Percentiles rank a stretch among this genome's conserved stretches.
Conservation (phyloP, 2,888 invertebrate species). For the Anthrax anthrax region DNA sequence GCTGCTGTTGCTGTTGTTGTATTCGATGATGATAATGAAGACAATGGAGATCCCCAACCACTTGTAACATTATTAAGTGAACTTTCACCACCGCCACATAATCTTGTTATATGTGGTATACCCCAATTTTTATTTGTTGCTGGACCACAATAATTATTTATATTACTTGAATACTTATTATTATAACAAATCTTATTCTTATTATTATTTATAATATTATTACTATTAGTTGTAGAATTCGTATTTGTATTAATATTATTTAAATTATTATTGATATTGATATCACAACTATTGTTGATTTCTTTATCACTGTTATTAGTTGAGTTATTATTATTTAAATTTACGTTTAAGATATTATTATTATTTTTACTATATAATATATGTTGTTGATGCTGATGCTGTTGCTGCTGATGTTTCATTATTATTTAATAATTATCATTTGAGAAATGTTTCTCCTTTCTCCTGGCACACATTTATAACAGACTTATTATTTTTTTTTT, state of each 20-base stretch:
- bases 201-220: neutral
- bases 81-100: slow-evolving; percentile 68
- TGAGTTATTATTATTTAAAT: neutral
- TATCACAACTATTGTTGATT: slow-evolving; percentile 7
- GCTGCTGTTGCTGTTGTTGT: slow-evolving; percentile 1
- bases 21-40: slow-evolving; percentile 55
- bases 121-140: slow-evolving; percentile 5
- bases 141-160: neutral
- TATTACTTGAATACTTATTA: neutral
- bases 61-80: slow-evolving; percentile 59
- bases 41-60: slow-evolving; percentile 26
- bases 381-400: slow-evolving; percentile 3
- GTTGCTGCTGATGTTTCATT: slow-evolving; percentile 7
- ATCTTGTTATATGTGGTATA: slow-evolving; percentile 26
- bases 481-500: neutral
- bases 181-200: neutral
- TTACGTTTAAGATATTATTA: slow-evolving; percentile 4
- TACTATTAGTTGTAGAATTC: neutral
- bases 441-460: slow-evolving; percentile 1
- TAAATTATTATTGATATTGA: slow-evolving; percentile 6
- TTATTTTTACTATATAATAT: slow-evolving; percentile 1
- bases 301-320: neutral
- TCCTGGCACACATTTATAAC: neutral
- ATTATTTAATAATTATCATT: slow-evolving; percentile 6
- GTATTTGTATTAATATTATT: neutral